phyloP scores from a whole-genome alignment of 1,140 invertebrate genomes.

The Caenorhabditis remanei region DNA sequence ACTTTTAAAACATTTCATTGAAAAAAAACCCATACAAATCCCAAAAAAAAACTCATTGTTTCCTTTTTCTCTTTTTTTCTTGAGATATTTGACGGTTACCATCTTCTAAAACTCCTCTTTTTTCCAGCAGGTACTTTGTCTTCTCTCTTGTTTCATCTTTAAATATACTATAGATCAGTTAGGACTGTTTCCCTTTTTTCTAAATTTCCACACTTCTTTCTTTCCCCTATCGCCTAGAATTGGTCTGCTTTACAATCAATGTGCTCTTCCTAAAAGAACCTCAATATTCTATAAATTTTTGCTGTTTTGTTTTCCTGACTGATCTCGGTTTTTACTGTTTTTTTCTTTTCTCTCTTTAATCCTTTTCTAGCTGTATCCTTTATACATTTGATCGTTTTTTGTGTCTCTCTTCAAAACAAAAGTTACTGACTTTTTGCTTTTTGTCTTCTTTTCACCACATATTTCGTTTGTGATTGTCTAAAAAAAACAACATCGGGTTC shows the following conservation, averaged over 20 bases:
- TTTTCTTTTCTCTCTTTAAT: neutral
- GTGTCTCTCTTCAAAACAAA: neutral
- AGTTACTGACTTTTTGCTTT: neutral
- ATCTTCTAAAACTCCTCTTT: neutral
- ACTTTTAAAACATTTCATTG: neutral
- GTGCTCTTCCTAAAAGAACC: slow-evolving; percentile 52
- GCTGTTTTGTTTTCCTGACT: slow-evolving; percentile 45
- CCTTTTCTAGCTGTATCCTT: slow-evolving; percentile 36
- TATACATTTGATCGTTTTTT: neutral
- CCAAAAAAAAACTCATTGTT: neutral
- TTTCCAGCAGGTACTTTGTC: slow-evolving; percentile 35
- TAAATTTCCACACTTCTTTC: slow-evolving; percentile 6
- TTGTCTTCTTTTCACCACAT: neutral
- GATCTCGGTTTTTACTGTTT: slow-evolving; percentile 21
- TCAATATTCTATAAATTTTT: neutral
- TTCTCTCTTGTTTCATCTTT: too few species aligned
- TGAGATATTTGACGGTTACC: neutral
- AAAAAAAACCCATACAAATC: slow-evolving; percentile 5
- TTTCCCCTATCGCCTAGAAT: slow-evolving; percentile 41
- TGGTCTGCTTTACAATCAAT: slow-evolving; percentile 56
- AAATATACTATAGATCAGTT: slow-evolving; percentile 22
- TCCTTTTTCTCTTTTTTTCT: neutral
- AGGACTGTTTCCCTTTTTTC: neutral
- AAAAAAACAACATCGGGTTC: slow-evolving; percentile 39
- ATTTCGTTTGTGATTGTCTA: slow-evolving; percentile 35